These are phyloP conservation scores for Tichodroma muraria DNA, from an alignment of 2,113 vertebrate genomes.

Conservation along the genomic window DNA sequence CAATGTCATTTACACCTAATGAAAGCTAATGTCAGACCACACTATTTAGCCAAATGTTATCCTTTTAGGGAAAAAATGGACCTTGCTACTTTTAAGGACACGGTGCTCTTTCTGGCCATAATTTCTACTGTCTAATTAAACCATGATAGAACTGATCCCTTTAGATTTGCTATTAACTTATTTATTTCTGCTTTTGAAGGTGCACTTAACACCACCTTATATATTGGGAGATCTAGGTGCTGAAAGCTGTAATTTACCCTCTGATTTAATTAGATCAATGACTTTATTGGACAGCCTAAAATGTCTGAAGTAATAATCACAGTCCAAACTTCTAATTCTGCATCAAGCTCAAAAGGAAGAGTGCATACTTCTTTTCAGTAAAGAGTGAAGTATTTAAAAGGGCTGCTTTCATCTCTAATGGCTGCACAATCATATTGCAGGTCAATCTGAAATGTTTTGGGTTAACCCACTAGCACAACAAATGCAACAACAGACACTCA, in stretches of 20 bases:
- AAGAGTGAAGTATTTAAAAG: background rate
- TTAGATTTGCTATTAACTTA: background rate
- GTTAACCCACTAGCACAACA: background rate
- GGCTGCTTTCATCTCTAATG: background rate
- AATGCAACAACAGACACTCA: background rate
- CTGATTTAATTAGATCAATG: constrained; percentile 24
- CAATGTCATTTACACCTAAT: constrained; percentile 68
- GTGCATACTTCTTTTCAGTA: background rate
- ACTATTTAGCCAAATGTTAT: constrained; percentile 50
- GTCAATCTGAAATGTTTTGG: background rate
- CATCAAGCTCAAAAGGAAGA: background rate
- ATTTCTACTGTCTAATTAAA: constrained; percentile 33
- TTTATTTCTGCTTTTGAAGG: constrained; percentile 17
- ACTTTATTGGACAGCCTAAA: constrained; percentile 37
- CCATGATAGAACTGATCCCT: background rate
- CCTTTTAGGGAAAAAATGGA: background rate
- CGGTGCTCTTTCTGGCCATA: background rate
- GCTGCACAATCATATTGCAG: background rate
- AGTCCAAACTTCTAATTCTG: background rate
- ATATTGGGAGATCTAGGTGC: background rate
- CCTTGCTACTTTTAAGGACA: background rate
- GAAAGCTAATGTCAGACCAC: constrained; percentile 58
- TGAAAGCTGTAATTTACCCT: constrained; percentile 8
- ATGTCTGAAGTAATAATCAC: constrained; percentile 1
- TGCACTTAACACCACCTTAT: background rate